These are phyloP conservation scores for Heterodera carotae DNA, from an alignment of 1,140 invertebrate genomes.

Conservation along the genomic window DNA sequence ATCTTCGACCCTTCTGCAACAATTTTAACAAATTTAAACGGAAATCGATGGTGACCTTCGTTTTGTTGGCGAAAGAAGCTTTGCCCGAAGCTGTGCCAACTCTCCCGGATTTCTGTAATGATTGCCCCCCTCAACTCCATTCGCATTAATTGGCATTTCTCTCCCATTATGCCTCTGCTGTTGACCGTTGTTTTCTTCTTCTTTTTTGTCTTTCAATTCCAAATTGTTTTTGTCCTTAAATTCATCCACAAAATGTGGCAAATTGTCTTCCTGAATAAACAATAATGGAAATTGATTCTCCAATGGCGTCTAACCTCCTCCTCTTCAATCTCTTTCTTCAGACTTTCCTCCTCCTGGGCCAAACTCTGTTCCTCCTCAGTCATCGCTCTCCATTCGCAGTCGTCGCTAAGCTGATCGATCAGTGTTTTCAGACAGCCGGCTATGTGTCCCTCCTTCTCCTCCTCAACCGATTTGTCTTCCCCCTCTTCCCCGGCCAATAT, in stretches of 20 bases:
- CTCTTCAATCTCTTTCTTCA: constrained; percentile 58
- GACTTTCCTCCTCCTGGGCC: constrained; percentile 55
- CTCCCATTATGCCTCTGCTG: background rate
- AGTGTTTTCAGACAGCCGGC: background rate
- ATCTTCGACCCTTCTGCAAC: constrained; percentile 31
- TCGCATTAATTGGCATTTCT: background rate
- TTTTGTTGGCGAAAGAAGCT: constrained; percentile 29
- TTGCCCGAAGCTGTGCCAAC: constrained; percentile 26
- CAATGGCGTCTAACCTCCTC: constrained; percentile 17
- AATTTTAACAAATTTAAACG: constrained; percentile 19
- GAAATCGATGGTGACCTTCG: constrained; percentile 9
- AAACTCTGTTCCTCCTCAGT: constrained; percentile 57
- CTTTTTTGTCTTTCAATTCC: background rate
- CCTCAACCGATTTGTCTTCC: no score
- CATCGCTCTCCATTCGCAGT: constrained; percentile 55
- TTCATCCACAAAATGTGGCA: constrained; percentile 3
- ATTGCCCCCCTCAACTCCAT: background rate
- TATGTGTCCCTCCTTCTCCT: constrained; percentile 1
- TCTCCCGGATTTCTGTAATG: constrained; percentile 32
- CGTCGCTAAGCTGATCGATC: constrained; percentile 39
- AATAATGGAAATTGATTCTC: constrained; percentile 42
- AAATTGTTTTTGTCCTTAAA: background rate
- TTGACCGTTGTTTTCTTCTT: background rate
- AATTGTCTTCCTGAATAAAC: constrained; percentile 23
- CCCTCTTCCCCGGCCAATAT: background rate